These are phyloP conservation scores for Xiphophorus couchianus DNA, from an alignment of 2,113 vertebrate species.

Conservation along the genomic window DNA sequence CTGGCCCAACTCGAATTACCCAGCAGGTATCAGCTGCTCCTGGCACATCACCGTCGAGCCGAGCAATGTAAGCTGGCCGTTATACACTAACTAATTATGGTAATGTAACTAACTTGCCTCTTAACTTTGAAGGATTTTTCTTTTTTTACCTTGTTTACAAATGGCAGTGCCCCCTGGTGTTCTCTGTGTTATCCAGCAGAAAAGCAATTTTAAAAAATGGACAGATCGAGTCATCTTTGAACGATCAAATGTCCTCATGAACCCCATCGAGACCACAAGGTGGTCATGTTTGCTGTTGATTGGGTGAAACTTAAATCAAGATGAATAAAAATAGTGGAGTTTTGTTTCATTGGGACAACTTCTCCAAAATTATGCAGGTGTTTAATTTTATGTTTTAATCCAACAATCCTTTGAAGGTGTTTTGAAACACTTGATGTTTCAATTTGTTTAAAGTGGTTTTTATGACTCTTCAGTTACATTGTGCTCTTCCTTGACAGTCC, in stretches of 20 bases:
- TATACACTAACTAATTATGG: background rate
- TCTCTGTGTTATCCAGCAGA: no score
- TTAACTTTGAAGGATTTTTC: background rate
- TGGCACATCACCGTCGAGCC: slow-evolving; percentile 90
- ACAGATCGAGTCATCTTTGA: background rate
- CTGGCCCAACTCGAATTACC: slow-evolving; percentile 90
- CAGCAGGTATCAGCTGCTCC: slow-evolving; percentile 92
- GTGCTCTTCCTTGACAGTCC: background rate
- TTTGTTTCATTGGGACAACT: no score
- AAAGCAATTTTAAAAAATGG: no score
- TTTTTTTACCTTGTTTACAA: background rate
- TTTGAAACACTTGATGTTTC: no score
- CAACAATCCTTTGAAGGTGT: no score
- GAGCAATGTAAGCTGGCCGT: slow-evolving; percentile 79
- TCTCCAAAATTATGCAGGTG: no score
- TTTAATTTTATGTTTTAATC: no score
- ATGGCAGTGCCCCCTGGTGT: background rate
- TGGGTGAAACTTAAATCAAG: no score
- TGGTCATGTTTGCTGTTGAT: background rate
- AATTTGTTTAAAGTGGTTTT: background rate
- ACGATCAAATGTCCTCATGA: background rate
- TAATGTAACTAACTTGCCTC: background rate
- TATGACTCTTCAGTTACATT: no score
- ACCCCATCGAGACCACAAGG: background rate
- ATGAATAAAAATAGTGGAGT: background rate